Conservation (phyloP, 1,140 invertebrate species). For the Papilio aristodemus region DNA sequence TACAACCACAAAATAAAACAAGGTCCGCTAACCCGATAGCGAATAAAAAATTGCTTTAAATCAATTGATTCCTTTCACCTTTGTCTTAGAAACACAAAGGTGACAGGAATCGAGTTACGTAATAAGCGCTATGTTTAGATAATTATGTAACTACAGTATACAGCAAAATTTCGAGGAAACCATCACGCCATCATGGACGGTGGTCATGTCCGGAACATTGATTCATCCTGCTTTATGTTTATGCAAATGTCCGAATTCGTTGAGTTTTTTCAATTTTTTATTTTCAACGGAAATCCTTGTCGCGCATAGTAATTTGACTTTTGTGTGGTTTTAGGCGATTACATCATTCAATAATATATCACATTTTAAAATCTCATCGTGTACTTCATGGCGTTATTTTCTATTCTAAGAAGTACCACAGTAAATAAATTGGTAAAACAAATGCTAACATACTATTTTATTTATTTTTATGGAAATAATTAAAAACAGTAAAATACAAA, state of each 20-base stretch:
- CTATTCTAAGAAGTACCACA: too few relatives aligned
- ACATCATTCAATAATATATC: slow-evolving; percentile 26
- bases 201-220: slow-evolving; percentile 62
- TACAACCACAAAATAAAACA: too few relatives aligned
- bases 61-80: too few relatives aligned
- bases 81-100: too few relatives aligned
- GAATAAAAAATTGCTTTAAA: too few relatives aligned
- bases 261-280: slow-evolving; percentile 45
- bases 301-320: slow-evolving; percentile 45
- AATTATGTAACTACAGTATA: background rate
- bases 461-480: too few relatives aligned
- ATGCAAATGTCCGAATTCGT: slow-evolving; percentile 47
- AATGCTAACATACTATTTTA: too few relatives aligned
- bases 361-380: background rate
- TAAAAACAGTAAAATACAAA: too few relatives aligned
- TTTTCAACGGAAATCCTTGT: slow-evolving; percentile 41
- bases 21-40: too few relatives aligned
- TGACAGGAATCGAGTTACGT: too few relatives aligned
- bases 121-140: too few relatives aligned
- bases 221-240: slow-evolving; percentile 51
- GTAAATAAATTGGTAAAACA: background rate
- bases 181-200: slow-evolving; percentile 51
- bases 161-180: slow-evolving; percentile 48
- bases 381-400: background rate
- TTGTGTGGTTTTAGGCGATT: slow-evolving; percentile 24